phyloP scores from a whole-genome alignment of 2,797 vertebrate genomes.

The Menidia menidia region DNA sequence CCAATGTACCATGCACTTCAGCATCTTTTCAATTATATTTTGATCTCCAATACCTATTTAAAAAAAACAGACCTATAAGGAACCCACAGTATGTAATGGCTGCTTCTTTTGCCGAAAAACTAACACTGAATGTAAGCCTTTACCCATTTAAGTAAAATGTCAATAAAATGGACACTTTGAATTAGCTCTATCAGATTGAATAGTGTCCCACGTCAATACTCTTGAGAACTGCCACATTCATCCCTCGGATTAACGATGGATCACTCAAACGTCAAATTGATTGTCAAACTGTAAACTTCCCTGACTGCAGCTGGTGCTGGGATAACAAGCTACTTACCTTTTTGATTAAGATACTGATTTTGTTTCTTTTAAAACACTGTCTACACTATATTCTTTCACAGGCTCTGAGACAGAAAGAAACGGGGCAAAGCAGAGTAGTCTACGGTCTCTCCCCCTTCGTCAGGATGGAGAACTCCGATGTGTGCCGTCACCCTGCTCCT shows the following conservation, averaged over 20 bases:
- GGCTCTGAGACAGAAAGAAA: slow-evolving; percentile 26
- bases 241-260: slow-evolving; percentile 17
- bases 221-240: neutral
- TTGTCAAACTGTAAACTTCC: slow-evolving; percentile 38
- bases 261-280: neutral
- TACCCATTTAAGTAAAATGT: neutral
- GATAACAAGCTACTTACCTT: slow-evolving; percentile 70
- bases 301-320: slow-evolving; percentile 4
- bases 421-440: slow-evolving; percentile 22
- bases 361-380: slow-evolving; percentile 34
- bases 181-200: slow-evolving; percentile 6
- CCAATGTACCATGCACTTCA: neutral
- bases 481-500: slow-evolving; percentile 76
- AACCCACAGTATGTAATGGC: neutral
- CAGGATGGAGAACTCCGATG: slow-evolving; percentile 66
- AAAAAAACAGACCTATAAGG: slow-evolving; percentile 3
- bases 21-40: neutral
- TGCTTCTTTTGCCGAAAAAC: neutral
- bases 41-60: neutral
- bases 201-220: slow-evolving; percentile 20
- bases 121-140: neutral
- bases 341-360: neutral
- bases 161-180: neutral
- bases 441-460: slow-evolving; percentile 30
- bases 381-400: slow-evolving; percentile 13